Evolutionary conservation across 2,113 vertebrate species (phyloP).

Genomic region (Cichladusa arquata): DNA sequence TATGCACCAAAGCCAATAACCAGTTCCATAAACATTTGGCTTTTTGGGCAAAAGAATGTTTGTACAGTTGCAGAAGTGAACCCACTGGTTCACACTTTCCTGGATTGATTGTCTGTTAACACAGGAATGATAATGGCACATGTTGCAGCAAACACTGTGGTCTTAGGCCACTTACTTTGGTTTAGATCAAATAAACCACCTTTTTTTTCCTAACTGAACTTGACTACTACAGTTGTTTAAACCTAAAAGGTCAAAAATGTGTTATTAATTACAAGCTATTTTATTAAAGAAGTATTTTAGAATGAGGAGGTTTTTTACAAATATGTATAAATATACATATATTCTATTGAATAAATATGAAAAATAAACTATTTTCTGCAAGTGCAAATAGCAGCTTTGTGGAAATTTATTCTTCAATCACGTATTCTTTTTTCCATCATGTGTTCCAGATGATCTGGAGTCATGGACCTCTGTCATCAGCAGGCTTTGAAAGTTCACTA

Average conservation of each 20-base stretch:
- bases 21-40: neutral
- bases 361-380: neutral
- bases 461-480: neutral
- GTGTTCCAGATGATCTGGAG: neutral
- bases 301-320: neutral
- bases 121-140: neutral
- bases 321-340: neutral
- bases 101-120: neutral
- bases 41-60: neutral
- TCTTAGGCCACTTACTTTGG: neutral
- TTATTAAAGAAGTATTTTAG: neutral
- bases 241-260: neutral
- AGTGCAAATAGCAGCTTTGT: neutral
- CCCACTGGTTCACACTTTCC: neutral
- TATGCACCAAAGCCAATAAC: neutral
- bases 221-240: neutral
- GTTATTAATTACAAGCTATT: neutral
- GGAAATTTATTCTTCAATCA: neutral
- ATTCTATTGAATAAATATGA: neutral
- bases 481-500: neutral
- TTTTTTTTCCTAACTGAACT: neutral
- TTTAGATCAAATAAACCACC: neutral
- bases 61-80: neutral
- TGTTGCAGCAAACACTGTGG: neutral
- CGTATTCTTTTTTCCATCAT: neutral